Base-by-base conservation (phyloP, 2,113 vertebrate species). In the Edolisoma coerulescens region DNA sequence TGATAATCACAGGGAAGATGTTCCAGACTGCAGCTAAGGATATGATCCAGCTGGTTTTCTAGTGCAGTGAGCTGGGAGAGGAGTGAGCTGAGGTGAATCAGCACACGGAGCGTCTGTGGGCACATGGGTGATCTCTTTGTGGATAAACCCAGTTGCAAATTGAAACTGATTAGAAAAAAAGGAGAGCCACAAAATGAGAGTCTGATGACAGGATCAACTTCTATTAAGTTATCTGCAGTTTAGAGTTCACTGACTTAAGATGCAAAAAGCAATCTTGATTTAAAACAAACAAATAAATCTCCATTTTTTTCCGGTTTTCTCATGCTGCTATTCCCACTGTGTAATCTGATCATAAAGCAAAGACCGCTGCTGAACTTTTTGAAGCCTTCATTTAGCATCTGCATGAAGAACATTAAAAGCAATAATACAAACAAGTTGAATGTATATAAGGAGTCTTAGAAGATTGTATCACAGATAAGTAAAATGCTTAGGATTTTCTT, bases 401-500 rank as follows among this genome's bases (percentile, higher is more conserved):
- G 87, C 90, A 89, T 83, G 84, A 84, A 81, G 50, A 90, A 77
- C 84, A 87, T 95, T 77, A 88, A 84, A 97, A 96, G 96, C 93
- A 96, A 95, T 92, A 95, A 77, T 95, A 76, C 95, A 97, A 98
- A 95, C 91, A 96, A 97, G 80, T 93, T 80, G 71, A 83, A 86
- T 65, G 59, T 93, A 78, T 92, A 76, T 87, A 94, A 96, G 96
- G 73, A 97, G 90, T 42, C 93, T 81, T 96, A 92, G 89, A 90
- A 97, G 97, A 97, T 97, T 89, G 70, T 95, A 94, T 91, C 93
- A 27, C 60, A 95, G 97, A 98, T 98, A 98, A 97, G 70, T 79
- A 94, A 96, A 96, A 97, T 80, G 89, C 96, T 97, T 97, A 95
- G 90, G 89, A 95, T 88, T 96, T 96, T 98, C 97, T 96, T 96